Evolutionary conservation across 2,113 vertebrate genomes (phyloP).

Genomic region (Tyrannus savana): DNA sequence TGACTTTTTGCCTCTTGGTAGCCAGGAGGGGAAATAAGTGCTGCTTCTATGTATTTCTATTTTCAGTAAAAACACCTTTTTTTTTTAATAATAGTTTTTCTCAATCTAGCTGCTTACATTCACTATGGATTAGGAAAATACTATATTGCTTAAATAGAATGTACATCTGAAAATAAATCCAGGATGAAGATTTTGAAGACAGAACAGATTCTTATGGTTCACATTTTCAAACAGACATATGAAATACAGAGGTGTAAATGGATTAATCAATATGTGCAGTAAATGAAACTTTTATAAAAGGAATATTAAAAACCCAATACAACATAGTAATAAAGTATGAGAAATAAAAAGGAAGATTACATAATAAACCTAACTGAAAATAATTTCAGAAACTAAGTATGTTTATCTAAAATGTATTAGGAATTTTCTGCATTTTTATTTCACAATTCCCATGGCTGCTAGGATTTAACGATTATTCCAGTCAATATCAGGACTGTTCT

Average conservation of each 20-base stretch:
- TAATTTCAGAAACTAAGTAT: background rate
- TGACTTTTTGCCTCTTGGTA: background rate
- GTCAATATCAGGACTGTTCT: constrained; percentile 71
- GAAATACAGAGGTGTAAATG: background rate
- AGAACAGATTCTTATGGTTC: background rate
- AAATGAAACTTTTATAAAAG: background rate
- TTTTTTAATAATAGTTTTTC: background rate
- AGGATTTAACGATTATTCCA: constrained; percentile 25
- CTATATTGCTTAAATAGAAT: background rate
- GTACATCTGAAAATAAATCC: background rate
- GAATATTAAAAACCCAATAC: background rate
- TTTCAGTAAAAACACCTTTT: background rate
- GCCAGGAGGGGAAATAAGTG: background rate
- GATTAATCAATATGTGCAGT: background rate
- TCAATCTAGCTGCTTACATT: background rate
- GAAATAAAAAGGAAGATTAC: background rate
- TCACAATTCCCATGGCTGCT: background rate
- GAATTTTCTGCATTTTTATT: background rate
- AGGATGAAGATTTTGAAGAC: background rate
- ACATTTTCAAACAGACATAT: background rate
- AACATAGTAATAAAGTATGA: background rate
- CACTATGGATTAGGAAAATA: background rate
- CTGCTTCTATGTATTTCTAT: background rate
- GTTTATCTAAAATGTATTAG: background rate
- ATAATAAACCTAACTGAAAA: background rate